These are phyloP conservation scores for Melierax canorus DNA, from an alignment of 2,113 vertebrate species.

Conservation along the genomic window DNA sequence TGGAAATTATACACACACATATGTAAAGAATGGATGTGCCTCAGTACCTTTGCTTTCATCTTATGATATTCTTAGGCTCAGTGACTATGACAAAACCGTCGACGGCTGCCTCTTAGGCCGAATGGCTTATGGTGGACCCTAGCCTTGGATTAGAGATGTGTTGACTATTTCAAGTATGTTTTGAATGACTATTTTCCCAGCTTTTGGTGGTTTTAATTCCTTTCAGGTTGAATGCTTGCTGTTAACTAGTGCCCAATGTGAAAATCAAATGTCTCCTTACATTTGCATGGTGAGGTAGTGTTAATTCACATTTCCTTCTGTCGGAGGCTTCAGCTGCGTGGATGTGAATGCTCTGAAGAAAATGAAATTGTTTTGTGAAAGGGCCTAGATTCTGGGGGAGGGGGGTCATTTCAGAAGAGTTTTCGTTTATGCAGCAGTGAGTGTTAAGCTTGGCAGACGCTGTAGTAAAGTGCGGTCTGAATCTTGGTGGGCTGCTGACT, in stretches of 20 bases:
- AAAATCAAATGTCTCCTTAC: background rate
- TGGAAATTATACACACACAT: background rate
- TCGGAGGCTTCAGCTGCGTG: background rate
- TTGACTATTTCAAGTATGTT: background rate
- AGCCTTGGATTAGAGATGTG: background rate
- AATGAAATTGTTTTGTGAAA: background rate
- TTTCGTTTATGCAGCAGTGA: background rate
- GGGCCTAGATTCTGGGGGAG: background rate
- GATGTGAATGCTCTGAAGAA: background rate
- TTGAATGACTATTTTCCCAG: background rate
- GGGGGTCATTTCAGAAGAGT: background rate
- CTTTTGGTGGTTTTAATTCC: background rate
- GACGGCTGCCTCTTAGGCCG: background rate
- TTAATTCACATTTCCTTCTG: background rate
- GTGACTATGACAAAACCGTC: background rate
- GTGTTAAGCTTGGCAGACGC: background rate
- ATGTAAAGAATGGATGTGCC: background rate
- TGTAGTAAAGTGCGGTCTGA: background rate
- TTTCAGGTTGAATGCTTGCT: background rate
- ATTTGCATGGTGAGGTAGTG: background rate
- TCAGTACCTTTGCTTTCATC: background rate
- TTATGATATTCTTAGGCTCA: background rate
- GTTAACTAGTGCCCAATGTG: background rate
- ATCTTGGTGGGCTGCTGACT: background rate
- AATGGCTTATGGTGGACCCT: background rate